Percentiles rank a stretch among this genome's conserved stretches.
These are phyloP conservation scores for Andrena trimmerana DNA, from an alignment of 2,888 invertebrate species.

Conservation along the genomic window DNA sequence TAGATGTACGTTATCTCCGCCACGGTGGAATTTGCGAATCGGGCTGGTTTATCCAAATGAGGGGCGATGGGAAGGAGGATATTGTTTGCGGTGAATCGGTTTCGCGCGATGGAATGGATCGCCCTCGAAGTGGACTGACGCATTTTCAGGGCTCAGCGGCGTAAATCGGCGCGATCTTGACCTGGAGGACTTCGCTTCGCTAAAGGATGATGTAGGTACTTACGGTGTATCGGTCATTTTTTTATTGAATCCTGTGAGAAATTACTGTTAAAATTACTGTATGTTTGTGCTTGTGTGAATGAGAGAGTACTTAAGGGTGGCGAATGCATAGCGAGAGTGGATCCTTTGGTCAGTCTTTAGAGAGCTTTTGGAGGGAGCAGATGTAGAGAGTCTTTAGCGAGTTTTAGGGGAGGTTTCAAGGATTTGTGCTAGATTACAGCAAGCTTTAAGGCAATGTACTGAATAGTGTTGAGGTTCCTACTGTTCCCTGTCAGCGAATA, in stretches of 20 bases:
- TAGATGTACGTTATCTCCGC: constrained; percentile 55
- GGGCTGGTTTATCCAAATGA: constrained; percentile 42
- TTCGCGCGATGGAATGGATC: neutral
- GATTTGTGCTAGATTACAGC: too few species aligned
- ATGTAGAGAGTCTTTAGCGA: neutral
- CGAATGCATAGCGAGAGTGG: neutral
- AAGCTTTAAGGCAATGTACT: too few species aligned
- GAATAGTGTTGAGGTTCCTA: too few species aligned
- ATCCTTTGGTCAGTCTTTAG: neutral
- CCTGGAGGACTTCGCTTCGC: too few species aligned
- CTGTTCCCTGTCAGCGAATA: too few species aligned
- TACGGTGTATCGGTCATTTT: too few species aligned
- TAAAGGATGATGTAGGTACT: too few species aligned
- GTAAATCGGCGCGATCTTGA: too few species aligned
- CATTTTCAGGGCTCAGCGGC: too few species aligned
- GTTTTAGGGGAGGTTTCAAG: neutral
- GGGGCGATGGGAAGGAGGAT: neutral
- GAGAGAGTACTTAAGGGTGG: neutral
- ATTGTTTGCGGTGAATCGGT: neutral
- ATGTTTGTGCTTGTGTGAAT: neutral
- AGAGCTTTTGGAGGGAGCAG: constrained; percentile 1
- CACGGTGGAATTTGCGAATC: constrained; percentile 15
- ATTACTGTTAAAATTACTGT: too few species aligned
- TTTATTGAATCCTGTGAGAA: too few species aligned
- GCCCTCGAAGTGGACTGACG: neutral